phyloP scores from a whole-genome alignment of 2,888 invertebrate species.

The Leucania comma region DNA sequence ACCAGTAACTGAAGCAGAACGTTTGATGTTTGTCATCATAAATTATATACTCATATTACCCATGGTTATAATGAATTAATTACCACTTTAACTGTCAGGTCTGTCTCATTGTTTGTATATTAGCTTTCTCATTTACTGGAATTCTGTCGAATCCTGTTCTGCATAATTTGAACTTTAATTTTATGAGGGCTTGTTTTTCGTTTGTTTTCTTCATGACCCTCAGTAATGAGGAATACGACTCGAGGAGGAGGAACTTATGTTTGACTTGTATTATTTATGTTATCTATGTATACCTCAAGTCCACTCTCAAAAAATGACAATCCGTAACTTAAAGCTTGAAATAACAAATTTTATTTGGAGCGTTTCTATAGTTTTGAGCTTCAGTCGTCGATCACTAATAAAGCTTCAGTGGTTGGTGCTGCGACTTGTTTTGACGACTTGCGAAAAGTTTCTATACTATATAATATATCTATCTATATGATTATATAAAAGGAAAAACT shows the following conservation, averaged over 20 bases:
- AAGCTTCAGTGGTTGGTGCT: not conserved
- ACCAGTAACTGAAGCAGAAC: slow-evolving; percentile 51
- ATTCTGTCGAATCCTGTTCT: not conserved
- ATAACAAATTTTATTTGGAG: not conserved
- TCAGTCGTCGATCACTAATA: too few relatives aligned
- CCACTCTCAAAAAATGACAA: not conserved
- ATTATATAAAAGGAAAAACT: too few relatives aligned
- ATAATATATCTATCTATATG: too few relatives aligned
- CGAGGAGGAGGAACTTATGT: not conserved
- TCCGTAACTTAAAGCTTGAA: not conserved
- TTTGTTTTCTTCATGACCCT: too few relatives aligned
- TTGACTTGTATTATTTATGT: not conserved
- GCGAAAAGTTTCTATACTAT: too few relatives aligned
- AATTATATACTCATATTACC: slow-evolving; percentile 54
- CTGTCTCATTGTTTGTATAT: slow-evolving; percentile 19
- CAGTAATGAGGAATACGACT: too few relatives aligned
- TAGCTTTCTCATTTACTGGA: slow-evolving; percentile 25
- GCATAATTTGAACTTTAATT: not conserved
- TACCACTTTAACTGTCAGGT: slow-evolving; percentile 33
- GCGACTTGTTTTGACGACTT: too few relatives aligned
- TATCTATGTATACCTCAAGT: not conserved
- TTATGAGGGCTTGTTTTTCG: not conserved
- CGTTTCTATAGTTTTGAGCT: not conserved
- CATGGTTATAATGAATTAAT: slow-evolving; percentile 53
- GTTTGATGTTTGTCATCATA: slow-evolving; percentile 54